Conservation (phyloP, 2,888 invertebrate genomes). For the Caenorhabditis macrosperma region DNA sequence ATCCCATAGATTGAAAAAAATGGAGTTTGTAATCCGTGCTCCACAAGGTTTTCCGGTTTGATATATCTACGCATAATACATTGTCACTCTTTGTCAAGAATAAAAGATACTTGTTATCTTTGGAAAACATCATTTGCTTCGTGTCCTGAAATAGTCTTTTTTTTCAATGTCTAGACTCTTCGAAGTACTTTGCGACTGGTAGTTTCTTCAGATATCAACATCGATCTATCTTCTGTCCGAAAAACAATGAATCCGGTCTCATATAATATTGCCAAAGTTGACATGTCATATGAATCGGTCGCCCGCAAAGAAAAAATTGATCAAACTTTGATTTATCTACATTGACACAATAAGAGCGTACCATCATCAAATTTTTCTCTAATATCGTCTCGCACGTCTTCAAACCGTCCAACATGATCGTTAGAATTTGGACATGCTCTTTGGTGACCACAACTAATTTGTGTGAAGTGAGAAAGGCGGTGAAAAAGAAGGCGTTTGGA, state of each 20-base stretch:
- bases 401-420: conserved; percentile 59
- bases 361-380: conserved; percentile 43
- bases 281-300: conserved; percentile 56
- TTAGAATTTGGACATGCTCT: conserved; percentile 35
- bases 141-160: conserved; percentile 61
- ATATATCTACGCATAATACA: conserved; percentile 54
- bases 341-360: conserved; percentile 14
- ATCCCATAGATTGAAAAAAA: conserved; percentile 63
- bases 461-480: conserved; percentile 34
- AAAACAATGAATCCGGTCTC: conserved; percentile 59
- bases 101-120: conserved; percentile 61
- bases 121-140: conserved; percentile 62
- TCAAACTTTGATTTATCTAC: conserved; percentile 19
- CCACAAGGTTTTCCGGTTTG: conserved; percentile 61
- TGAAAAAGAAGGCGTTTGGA: conserved; percentile 47
- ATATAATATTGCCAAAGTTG: conserved; percentile 56
- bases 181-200: conserved; percentile 33
- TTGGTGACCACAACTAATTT: conserved; percentile 45
- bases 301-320: conserved; percentile 40
- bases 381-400: conserved; percentile 38
- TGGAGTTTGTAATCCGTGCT: conserved; percentile 65
- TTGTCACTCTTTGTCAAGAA: conserved; percentile 63
- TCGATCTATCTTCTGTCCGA: conserved; percentile 46
- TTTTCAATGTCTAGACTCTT: background rate
- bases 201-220: conserved; percentile 55